A percentile compares a stretch with the other conserved stretches of the same genome.
Evolutionary conservation across 92 coral and sea anemone genomes (phyloP).

Genomic region (Pocillopora grandis): DNA sequence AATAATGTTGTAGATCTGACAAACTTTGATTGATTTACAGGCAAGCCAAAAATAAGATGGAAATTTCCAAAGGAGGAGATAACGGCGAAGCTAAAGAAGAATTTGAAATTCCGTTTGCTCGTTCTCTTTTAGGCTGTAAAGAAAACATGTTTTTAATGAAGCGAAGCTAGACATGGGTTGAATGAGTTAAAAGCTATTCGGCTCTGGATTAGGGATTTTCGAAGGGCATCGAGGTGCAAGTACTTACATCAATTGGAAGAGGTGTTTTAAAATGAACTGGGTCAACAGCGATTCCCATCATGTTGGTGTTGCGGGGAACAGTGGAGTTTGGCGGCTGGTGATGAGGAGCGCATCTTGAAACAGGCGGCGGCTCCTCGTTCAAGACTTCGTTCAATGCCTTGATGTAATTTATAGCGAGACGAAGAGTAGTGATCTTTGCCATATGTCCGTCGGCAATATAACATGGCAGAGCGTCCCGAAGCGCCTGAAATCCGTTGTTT

Average conservation of each 20-base stretch:
- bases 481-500: constrained; percentile 94
- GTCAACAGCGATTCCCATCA: constrained; percentile 4
- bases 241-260: constrained; percentile 43
- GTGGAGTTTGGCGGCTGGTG: not conserved
- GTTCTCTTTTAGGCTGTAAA: no score
- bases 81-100: not conserved
- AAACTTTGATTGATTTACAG: no score
- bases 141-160: no score
- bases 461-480: constrained; percentile 96
- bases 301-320: not conserved
- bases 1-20: no score
- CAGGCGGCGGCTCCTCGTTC: constrained; percentile 62
- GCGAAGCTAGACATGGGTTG: no score
- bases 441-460: constrained; percentile 99
- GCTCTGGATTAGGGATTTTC: no score
- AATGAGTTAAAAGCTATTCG: no score
- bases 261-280: constrained; percentile 13
- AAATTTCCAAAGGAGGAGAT: not conserved
- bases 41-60: no score
- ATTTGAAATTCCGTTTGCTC: not conserved
- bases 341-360: not conserved
- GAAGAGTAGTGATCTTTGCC: constrained; percentile 96
- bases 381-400: constrained; percentile 94
- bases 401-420: constrained; percentile 97
- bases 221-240: no score